A percentile compares a stretch with the other conserved stretches of the same genome.
Evolutionary conservation across 2,113 vertebrate genomes (phyloP).

Genomic region (Stigmatopora argus): DNA sequence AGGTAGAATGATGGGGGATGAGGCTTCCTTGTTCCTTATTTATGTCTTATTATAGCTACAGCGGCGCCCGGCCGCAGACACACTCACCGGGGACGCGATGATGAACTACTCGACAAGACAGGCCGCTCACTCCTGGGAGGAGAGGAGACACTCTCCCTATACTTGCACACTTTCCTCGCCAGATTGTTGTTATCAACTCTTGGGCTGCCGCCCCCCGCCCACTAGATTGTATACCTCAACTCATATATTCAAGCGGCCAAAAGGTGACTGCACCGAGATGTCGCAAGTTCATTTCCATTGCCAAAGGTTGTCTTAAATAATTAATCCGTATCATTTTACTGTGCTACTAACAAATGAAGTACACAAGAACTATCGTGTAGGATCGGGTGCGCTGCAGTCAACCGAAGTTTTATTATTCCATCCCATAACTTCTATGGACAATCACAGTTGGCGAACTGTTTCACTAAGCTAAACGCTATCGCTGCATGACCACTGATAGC

Average conservation of each 20-base stretch:
- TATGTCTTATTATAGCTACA: conserved; percentile 74
- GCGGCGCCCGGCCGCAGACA: conserved; percentile 69
- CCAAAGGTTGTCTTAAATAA: not conserved
- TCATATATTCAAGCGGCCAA: not conserved
- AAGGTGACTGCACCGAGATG: conserved; percentile 6
- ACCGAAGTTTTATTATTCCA: not conserved
- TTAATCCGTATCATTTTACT: not conserved
- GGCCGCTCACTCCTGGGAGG: conserved; percentile 66
- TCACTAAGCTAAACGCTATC: no score
- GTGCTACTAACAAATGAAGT: not conserved
- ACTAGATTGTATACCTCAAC: not conserved
- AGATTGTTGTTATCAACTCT: conserved; percentile 7
- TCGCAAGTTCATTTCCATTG: not conserved
- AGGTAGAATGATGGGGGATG: conserved; percentile 58
- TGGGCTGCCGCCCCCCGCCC: conserved; percentile 16
- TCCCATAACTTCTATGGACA: no score
- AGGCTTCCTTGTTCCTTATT: conserved; percentile 70
- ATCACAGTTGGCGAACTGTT: no score
- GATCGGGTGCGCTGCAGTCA: not conserved
- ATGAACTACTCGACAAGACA: conserved; percentile 71
- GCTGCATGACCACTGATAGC: no score
- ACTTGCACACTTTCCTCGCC: conserved; percentile 40
- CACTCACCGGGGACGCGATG: conserved; percentile 71
- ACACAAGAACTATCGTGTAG: no score
- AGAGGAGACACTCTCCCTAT: conserved; percentile 59